Evolutionary conservation across 1,140 invertebrate species (phyloP).

Genomic region (Phymorhynchus buccinoides): DNA sequence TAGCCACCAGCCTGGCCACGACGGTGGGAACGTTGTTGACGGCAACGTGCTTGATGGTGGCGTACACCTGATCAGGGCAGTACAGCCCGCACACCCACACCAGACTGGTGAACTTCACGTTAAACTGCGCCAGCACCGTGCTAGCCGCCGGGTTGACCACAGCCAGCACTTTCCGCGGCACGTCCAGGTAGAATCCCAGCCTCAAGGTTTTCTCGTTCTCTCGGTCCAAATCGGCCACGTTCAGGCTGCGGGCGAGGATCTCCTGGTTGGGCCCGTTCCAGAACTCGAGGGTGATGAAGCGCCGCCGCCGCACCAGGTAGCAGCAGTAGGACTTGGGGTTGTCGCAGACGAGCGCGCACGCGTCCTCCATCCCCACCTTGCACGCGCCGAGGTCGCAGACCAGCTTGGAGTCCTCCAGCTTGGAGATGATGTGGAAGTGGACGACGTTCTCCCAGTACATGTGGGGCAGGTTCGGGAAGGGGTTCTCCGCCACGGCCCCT

Average conservation of each 20-base stretch:
- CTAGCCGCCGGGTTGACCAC: slow-evolving; percentile 45
- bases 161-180: slow-evolving; percentile 31
- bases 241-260: slow-evolving; percentile 39
- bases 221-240: slow-evolving; percentile 41
- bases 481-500: slow-evolving; percentile 43
- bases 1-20: slow-evolving; percentile 39
- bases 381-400: slow-evolving; percentile 45
- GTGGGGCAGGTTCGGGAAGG: slow-evolving; percentile 34
- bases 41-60: slow-evolving; percentile 33
- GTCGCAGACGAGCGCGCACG: slow-evolving; percentile 42
- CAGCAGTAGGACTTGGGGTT: slow-evolving; percentile 46
- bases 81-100: slow-evolving; percentile 41
- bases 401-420: slow-evolving; percentile 42
- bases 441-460: slow-evolving; percentile 47
- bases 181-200: slow-evolving; percentile 47
- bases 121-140: slow-evolving; percentile 41
- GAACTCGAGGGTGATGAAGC: slow-evolving; percentile 46
- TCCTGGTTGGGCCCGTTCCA: slow-evolving; percentile 49
- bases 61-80: slow-evolving; percentile 46
- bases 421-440: slow-evolving; percentile 44
- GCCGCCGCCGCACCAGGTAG: slow-evolving; percentile 42
- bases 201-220: slow-evolving; percentile 45
- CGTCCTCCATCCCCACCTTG: slow-evolving; percentile 44
- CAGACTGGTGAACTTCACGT: slow-evolving; percentile 41
- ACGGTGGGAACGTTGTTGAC: slow-evolving; percentile 43